Evolutionary conservation across 2,113 vertebrate species (phyloP).

Genomic region (Oryzias celebensis): DNA sequence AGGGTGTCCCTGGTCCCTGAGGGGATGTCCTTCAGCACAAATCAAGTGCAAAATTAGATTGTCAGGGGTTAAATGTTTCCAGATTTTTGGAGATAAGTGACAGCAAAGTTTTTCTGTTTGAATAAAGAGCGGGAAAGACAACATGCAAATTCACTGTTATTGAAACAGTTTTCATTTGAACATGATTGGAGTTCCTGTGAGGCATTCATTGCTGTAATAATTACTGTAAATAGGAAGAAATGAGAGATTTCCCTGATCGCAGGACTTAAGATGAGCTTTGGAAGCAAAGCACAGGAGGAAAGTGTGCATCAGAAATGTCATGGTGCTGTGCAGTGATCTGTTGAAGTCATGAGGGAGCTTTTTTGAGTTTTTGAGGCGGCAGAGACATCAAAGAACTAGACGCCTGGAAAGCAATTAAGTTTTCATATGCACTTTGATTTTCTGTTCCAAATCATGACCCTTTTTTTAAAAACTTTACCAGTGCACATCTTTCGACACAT

Average conservation of each 20-base stretch:
- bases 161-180: no score
- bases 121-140: no score
- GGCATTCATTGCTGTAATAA: background rate
- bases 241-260: conserved; percentile 21
- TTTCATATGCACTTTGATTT: conserved; percentile 25
- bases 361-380: conserved; percentile 11
- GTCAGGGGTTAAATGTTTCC: conserved; percentile 25
- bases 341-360: conserved; percentile 3
- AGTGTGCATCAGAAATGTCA: conserved; percentile 1
- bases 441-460: conserved; percentile 16
- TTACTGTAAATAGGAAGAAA: conserved; percentile 14
- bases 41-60: conserved; percentile 13
- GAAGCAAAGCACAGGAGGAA: conserved; percentile 11
- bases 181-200: background rate
- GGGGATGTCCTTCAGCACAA: conserved; percentile 31
- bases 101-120: background rate
- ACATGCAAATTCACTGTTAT: no score
- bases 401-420: conserved; percentile 23
- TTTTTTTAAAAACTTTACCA: conserved; percentile 5
- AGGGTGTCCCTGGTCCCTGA: conserved; percentile 22
- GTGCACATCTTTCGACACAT: background rate
- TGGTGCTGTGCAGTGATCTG: conserved; percentile 5
- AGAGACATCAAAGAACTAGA: conserved; percentile 23
- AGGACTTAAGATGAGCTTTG: conserved; percentile 7
- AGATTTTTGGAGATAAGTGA: conserved; percentile 28